These are phyloP conservation scores for Erethizon dorsatum DNA, from an alignment of 2,797 vertebrate genomes.

Conservation along the genomic window DNA sequence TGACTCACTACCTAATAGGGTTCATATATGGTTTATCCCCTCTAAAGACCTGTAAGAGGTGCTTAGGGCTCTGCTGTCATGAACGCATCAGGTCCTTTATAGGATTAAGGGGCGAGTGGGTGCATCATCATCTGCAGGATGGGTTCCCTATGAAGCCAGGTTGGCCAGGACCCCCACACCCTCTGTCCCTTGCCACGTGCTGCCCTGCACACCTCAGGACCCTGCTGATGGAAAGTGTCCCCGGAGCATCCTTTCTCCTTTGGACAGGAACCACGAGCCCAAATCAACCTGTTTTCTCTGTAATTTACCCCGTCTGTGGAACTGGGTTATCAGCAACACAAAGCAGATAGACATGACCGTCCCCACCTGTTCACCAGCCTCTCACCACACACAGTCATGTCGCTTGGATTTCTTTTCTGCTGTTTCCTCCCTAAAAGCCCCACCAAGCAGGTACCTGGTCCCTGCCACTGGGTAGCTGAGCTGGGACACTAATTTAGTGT, in stretches of 20 bases:
- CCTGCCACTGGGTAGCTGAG: constrained; percentile 74
- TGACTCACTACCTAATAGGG: background rate
- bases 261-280: background rate
- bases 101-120: background rate
- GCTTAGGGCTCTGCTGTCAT: background rate
- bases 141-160: background rate
- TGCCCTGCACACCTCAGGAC: no score
- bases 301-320: no score
- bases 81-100: background rate
- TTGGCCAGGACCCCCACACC: background rate
- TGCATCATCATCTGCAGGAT: background rate
- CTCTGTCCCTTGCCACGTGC: background rate
- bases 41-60: background rate
- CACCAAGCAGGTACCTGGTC: constrained; percentile 58
- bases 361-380: constrained; percentile 51
- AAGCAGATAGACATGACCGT: background rate
- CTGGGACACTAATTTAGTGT: constrained; percentile 82
- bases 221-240: background rate
- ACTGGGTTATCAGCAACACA: background rate
- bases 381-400: constrained; percentile 59
- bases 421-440: constrained; percentile 75
- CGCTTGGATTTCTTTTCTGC: constrained; percentile 73
- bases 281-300: background rate
- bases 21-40: background rate
- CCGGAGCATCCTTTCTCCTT: background rate